phyloP scores from a whole-genome alignment of 2,113 vertebrate species.

The Beaufortia kweichowensis region DNA sequence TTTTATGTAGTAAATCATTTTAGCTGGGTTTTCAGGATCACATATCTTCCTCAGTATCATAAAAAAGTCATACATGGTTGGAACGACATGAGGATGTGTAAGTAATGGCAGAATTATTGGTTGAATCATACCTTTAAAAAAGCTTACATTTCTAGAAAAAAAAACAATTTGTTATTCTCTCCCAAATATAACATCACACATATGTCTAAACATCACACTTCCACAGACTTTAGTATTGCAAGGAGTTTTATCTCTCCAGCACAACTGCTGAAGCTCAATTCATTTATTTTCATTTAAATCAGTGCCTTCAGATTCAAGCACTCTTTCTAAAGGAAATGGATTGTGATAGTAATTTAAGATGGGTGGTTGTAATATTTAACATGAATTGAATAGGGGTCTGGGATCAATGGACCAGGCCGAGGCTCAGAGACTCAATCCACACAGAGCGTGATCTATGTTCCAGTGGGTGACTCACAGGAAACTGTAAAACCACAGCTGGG shows the following conservation, averaged over 20 bases:
- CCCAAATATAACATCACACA: background rate
- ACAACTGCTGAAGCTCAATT: background rate
- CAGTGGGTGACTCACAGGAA: constrained; percentile 65
- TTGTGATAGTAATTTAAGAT: constrained; percentile 41
- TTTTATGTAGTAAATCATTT: too few species aligned
- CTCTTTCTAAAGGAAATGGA: constrained; percentile 37
- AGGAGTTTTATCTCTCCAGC: background rate
- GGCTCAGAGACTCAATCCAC: constrained; percentile 44
- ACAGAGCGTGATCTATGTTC: constrained; percentile 66
- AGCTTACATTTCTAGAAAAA: background rate
- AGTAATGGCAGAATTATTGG: too few species aligned
- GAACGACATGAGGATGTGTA: too few species aligned
- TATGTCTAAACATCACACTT: background rate
- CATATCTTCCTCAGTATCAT: too few species aligned
- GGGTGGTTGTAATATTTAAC: constrained; percentile 51
- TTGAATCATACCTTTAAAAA: background rate
- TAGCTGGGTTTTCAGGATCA: too few species aligned
- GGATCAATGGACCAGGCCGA: constrained; percentile 60
- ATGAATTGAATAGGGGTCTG: constrained; percentile 45
- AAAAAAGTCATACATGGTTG: too few species aligned
- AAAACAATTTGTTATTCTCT: background rate
- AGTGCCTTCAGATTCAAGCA: background rate
- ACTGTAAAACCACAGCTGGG: constrained; percentile 64
- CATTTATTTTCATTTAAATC: background rate
- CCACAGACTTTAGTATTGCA: too few species aligned